Evolutionary conservation across 2,888 invertebrate genomes (phyloP).

Genomic region (Platerodrilus igneus): DNA sequence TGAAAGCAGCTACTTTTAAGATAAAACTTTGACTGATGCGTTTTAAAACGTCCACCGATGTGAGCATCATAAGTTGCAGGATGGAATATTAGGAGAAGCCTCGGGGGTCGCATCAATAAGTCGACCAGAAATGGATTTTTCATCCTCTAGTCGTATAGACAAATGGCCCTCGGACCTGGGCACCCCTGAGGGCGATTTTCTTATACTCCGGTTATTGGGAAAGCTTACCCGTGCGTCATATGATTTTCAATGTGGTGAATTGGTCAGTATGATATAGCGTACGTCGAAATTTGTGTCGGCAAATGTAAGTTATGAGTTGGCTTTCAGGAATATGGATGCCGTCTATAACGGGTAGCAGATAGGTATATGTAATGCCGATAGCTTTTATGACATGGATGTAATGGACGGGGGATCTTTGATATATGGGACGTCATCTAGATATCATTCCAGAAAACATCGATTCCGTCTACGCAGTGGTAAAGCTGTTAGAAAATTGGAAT

Average conservation of each 20-base stretch:
- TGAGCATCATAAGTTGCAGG: slow-evolving; percentile 42
- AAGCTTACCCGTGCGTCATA: slow-evolving; percentile 24
- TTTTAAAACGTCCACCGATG: slow-evolving; percentile 43
- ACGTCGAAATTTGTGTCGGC: slow-evolving; percentile 17
- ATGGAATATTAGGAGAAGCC: slow-evolving; percentile 42
- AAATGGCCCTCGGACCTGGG: slow-evolving; percentile 45
- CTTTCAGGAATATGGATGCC: slow-evolving; percentile 26
- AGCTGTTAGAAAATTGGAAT: too few relatives aligned
- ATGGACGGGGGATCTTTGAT: slow-evolving; percentile 19
- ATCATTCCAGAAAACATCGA: too few relatives aligned
- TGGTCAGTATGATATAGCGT: slow-evolving; percentile 13
- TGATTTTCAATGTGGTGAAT: slow-evolving; percentile 14
- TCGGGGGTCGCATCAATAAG: slow-evolving; percentile 50
- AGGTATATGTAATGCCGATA: slow-evolving; percentile 26
- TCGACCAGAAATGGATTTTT: slow-evolving; percentile 52
- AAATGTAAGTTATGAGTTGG: slow-evolving; percentile 27
- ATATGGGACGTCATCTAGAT: too few relatives aligned
- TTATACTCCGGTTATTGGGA: slow-evolving; percentile 19
- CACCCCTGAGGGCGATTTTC: slow-evolving; percentile 40
- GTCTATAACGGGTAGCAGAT: slow-evolving; percentile 24
- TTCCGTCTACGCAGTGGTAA: too few relatives aligned
- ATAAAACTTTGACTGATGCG: slow-evolving; percentile 40
- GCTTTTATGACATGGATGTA: slow-evolving; percentile 25
- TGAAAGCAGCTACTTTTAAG: slow-evolving; percentile 16
- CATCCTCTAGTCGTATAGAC: slow-evolving; percentile 45